Evolutionary conservation across 2,888 invertebrate genomes (phyloP).

Genomic region (Andrena bicolor): DNA sequence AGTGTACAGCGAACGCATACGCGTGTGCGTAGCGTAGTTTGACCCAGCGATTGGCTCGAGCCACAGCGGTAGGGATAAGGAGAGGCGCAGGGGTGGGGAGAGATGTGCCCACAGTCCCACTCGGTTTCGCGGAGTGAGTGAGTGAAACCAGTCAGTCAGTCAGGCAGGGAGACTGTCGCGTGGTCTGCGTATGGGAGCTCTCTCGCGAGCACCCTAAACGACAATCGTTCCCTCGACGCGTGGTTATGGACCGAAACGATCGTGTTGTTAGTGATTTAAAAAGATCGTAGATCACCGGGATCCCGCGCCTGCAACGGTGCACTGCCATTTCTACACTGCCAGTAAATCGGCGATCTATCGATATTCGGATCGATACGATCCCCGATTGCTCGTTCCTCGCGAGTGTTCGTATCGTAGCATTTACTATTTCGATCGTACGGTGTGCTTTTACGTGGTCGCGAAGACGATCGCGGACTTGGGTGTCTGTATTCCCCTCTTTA

Average conservation of each 20-base stretch:
- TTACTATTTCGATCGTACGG: conserved; percentile 32
- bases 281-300: conserved; percentile 9
- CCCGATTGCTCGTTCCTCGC: not conserved
- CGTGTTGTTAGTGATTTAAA: conserved; percentile 27
- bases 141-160: conserved; percentile 80
- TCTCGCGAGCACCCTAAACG: conserved; percentile 37
- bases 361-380: not conserved
- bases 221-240: conserved; percentile 32
- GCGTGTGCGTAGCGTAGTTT: conserved; percentile 48
- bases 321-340: conserved; percentile 64
- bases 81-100: conserved; percentile 60
- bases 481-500: not conserved
- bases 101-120: conserved; percentile 74
- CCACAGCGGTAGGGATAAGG: conserved; percentile 58
- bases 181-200: conserved; percentile 49
- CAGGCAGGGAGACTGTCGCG: conserved; percentile 69
- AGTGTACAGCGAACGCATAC: conserved; percentile 30
- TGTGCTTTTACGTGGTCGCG: not conserved
- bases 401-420: conserved; percentile 8
- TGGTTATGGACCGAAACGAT: conserved; percentile 45
- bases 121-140: conserved; percentile 71
- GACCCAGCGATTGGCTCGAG: conserved; percentile 53
- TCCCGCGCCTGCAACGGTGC: conserved; percentile 46
- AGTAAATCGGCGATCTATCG: conserved; percentile 3
- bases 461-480: conserved; percentile 2